Conservation (phyloP, 2,888 invertebrate species). For the Pachliopta kotzebuea region DNA sequence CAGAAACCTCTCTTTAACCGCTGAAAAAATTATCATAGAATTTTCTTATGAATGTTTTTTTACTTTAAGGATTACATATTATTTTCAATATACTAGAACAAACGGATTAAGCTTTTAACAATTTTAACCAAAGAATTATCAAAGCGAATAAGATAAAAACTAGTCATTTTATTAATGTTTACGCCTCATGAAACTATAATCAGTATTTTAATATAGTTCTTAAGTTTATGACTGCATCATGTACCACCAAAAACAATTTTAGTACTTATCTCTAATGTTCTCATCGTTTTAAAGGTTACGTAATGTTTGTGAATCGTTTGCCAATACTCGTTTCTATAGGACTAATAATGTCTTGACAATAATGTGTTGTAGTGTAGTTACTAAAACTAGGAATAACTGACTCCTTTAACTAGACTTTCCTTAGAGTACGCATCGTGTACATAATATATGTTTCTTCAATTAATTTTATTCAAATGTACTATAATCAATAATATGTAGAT, state of each 20-base stretch:
- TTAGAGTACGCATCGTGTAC: constrained; percentile 16
- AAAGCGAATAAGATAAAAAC: constrained; percentile 31
- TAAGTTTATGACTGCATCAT: constrained; percentile 21
- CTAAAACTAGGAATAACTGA: constrained; percentile 34
- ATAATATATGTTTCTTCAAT: constrained; percentile 29
- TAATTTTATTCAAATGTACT: constrained; percentile 23
- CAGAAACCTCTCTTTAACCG: too few relatives aligned
- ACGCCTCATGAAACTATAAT: constrained; percentile 21
- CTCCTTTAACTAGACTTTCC: constrained; percentile 18
- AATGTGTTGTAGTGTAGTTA: constrained; percentile 38
- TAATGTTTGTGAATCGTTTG: not conserved
- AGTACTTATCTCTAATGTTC: constrained; percentile 32
- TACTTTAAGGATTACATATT: too few relatives aligned
- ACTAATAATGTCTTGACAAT: constrained; percentile 43
- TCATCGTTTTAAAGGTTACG: not conserved
- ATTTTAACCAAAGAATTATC: constrained; percentile 5
- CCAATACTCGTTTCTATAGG: constrained; percentile 19
- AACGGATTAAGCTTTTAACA: too few relatives aligned
- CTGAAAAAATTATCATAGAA: too few relatives aligned
- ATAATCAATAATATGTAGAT: constrained; percentile 23
- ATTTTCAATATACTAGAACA: too few relatives aligned
- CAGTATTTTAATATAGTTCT: constrained; percentile 19
- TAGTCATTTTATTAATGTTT: constrained; percentile 28
- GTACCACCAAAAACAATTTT: constrained; percentile 25
- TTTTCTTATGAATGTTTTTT: too few relatives aligned